A percentile compares a stretch with the other conserved stretches of the same genome.
Evolutionary conservation across 2,113 vertebrate species (phyloP).

Genomic region (Syngnathus scovelli): DNA sequence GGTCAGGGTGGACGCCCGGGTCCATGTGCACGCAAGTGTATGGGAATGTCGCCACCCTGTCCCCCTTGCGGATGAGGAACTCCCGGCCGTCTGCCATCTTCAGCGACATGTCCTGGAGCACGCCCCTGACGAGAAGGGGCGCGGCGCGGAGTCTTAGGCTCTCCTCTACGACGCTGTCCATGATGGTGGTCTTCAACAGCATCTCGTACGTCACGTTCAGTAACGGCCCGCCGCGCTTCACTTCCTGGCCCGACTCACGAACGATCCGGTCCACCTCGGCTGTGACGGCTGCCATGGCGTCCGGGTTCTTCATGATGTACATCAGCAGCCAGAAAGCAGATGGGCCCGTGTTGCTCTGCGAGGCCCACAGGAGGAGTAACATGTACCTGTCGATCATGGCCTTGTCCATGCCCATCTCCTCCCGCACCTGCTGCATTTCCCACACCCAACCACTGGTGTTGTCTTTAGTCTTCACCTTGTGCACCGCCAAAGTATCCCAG

Average conservation of each 20-base stretch:
- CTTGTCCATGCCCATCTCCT: slow-evolving; percentile 51
- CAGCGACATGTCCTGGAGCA: slow-evolving; percentile 69
- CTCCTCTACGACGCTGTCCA: slow-evolving; percentile 87
- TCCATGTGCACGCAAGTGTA: slow-evolving; percentile 78
- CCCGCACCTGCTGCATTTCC: slow-evolving; percentile 61
- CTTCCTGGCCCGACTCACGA: slow-evolving; percentile 65
- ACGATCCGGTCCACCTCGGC: slow-evolving; percentile 70
- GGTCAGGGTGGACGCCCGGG: slow-evolving; percentile 81
- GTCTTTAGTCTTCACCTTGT: slow-evolving; percentile 64
- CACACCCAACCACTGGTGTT: slow-evolving; percentile 80
- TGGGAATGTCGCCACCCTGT: slow-evolving; percentile 82
- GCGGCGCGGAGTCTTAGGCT: slow-evolving; percentile 74
- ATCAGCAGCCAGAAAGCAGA: slow-evolving; percentile 86
- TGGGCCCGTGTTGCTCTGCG: slow-evolving; percentile 86
- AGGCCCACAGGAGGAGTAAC: slow-evolving; percentile 89
- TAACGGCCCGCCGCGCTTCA: slow-evolving; percentile 42
- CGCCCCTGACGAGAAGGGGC: slow-evolving; percentile 73
- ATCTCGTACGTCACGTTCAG: slow-evolving; percentile 67
- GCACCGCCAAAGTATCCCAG: slow-evolving; percentile 71
- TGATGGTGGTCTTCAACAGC: slow-evolving; percentile 71
- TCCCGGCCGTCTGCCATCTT: slow-evolving; percentile 66
- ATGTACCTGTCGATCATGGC: slow-evolving; percentile 76
- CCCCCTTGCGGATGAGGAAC: slow-evolving; percentile 74
- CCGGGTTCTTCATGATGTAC: slow-evolving; percentile 80
- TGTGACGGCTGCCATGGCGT: slow-evolving; percentile 80